Evolutionary conservation across 2,113 vertebrate species (phyloP).

Genomic region (Eurystomus gularis): DNA sequence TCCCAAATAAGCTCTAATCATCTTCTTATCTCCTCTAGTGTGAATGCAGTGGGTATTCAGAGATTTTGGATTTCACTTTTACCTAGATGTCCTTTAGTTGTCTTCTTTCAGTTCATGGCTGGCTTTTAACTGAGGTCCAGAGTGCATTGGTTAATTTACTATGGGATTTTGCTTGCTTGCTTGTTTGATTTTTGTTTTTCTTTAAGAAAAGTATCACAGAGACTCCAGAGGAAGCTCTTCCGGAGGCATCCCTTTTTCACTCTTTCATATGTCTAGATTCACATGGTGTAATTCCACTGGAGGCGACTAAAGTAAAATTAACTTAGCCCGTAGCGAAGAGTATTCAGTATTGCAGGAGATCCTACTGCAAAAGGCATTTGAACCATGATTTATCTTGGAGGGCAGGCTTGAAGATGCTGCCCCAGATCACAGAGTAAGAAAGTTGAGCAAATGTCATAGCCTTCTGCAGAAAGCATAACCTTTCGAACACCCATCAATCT

Average conservation of each 20-base stretch:
- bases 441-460: background rate
- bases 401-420: background rate
- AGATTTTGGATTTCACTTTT: background rate
- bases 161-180: background rate
- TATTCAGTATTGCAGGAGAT: background rate
- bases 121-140: background rate
- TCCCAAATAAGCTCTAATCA: background rate
- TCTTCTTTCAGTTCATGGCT: background rate
- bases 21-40: background rate
- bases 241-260: background rate
- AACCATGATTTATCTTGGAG: background rate
- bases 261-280: background rate
- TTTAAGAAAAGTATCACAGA: background rate
- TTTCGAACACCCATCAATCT: background rate
- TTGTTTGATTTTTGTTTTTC: background rate
- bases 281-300: background rate
- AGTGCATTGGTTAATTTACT: background rate
- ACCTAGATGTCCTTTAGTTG: background rate
- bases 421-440: background rate
- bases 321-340: background rate
- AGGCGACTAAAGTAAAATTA: background rate
- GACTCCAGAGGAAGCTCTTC: background rate
- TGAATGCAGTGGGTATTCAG: background rate
- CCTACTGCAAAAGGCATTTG: background rate
- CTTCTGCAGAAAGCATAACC: background rate